phyloP scores from a whole-genome alignment of 1,140 invertebrate species.

The Thrips palmi region DNA sequence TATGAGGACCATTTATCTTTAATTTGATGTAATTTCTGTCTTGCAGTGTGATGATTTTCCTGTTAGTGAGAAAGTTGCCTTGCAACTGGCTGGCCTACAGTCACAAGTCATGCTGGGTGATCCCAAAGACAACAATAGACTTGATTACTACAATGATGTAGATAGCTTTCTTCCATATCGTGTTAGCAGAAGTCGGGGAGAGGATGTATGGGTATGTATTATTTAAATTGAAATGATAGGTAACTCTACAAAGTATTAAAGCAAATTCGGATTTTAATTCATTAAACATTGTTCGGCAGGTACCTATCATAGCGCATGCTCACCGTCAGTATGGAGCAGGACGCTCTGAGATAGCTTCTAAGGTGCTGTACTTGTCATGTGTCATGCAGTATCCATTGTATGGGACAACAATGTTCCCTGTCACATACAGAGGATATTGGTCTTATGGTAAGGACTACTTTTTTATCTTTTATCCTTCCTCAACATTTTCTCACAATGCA shows the following conservation, averaged over 20 bases:
- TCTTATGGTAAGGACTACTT: slow-evolving; percentile 46
- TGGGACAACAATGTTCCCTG: slow-evolving; percentile 82
- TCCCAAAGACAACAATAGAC: slow-evolving; percentile 45
- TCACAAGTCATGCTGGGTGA: slow-evolving; percentile 83
- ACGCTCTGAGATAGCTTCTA: slow-evolving; percentile 75
- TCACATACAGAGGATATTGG: slow-evolving; percentile 82
- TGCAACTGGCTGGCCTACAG: slow-evolving; percentile 83
- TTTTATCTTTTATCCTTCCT: neutral
- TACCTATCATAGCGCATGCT: slow-evolving; percentile 69
- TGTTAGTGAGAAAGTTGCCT: slow-evolving; percentile 81
- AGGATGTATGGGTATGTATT: slow-evolving; percentile 50
- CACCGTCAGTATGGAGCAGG: slow-evolving; percentile 80
- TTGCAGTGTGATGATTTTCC: slow-evolving; percentile 81
- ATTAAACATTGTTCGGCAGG: slow-evolving; percentile 23
- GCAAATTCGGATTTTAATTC: neutral
- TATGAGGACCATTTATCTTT: too few species aligned
- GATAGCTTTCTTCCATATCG: slow-evolving; percentile 62
- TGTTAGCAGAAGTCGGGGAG: slow-evolving; percentile 48
- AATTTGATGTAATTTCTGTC: slow-evolving; percentile 13
- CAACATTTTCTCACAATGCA: neutral
- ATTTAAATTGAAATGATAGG: neutral
- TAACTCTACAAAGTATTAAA: neutral
- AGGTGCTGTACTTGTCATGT: slow-evolving; percentile 84
- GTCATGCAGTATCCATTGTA: slow-evolving; percentile 95
- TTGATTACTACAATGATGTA: slow-evolving; percentile 62